Conservation (phyloP, 2,888 invertebrate genomes). For the Cataglyphis cursor region DNA sequence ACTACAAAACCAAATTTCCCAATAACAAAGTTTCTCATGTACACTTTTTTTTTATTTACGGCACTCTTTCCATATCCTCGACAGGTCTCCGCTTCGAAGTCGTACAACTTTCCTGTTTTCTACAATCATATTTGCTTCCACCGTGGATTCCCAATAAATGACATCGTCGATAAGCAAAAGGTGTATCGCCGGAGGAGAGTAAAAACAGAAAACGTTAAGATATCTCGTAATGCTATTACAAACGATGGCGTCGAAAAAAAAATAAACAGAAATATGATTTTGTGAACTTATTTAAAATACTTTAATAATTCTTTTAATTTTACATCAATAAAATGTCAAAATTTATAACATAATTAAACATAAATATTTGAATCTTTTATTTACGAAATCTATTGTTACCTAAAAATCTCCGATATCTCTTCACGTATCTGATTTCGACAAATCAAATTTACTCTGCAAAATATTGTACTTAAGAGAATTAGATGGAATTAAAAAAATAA, state of each 20-base stretch:
- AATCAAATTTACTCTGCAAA: not conserved
- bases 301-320: not conserved
- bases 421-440: not conserved
- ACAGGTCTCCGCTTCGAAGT: slow-evolving; percentile 35
- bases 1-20: slow-evolving; percentile 76
- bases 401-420: not conserved
- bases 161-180: slow-evolving; percentile 52
- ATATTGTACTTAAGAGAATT: not conserved
- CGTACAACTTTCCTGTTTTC: slow-evolving; percentile 64
- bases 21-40: slow-evolving; percentile 78
- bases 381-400: not conserved
- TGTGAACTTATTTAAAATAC: slow-evolving; percentile 3
- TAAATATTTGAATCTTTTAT: not conserved
- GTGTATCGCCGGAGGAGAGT: not conserved
- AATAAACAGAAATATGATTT: not conserved
- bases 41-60: slow-evolving; percentile 26
- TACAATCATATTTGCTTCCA: slow-evolving; percentile 73
- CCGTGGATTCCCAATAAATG: slow-evolving; percentile 64
- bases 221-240: not conserved
- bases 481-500: slow-evolving; percentile 4
- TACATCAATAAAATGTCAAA: not conserved
- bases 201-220: slow-evolving; percentile 16
- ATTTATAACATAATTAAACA: not conserved
- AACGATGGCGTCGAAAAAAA: not conserved
- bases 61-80: slow-evolving; percentile 43